Evolutionary conservation across 2,113 vertebrate species (phyloP).

Genomic region (Eulemur rufifrons): DNA sequence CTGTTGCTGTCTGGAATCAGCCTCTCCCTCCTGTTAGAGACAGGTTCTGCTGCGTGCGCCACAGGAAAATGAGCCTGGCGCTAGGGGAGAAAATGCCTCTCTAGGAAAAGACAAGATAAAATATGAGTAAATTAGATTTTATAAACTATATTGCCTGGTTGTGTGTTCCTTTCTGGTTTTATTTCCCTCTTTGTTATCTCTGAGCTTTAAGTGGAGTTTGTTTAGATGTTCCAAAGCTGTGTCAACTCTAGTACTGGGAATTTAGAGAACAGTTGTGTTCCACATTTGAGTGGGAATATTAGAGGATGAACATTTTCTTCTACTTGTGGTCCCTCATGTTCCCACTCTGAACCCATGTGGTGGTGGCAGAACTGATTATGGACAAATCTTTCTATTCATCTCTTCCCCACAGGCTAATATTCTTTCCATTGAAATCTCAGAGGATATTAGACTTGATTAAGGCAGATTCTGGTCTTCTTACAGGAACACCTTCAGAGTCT

Average conservation of each 20-base stretch:
- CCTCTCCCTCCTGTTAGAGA: background rate
- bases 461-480: background rate
- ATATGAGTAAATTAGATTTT: conserved; percentile 10
- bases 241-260: conserved; percentile 12
- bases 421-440: background rate
- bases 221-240: background rate
- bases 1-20: background rate
- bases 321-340: background rate
- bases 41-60: background rate
- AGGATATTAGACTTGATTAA: background rate
- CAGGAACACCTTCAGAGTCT: background rate
- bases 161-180: conserved; percentile 39
- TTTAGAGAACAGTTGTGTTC: conserved; percentile 7
- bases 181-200: conserved; percentile 36
- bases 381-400: background rate
- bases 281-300: background rate
- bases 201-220: conserved; percentile 27
- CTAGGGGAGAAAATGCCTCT: background rate
- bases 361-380: background rate
- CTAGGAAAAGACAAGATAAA: conserved; percentile 17
- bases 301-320: conserved; percentile 11
- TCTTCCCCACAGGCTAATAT: background rate
- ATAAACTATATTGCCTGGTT: background rate
- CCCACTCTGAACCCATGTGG: background rate
- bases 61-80: background rate